A percentile compares a stretch with the other conserved stretches of the same genome.
phyloP scores from a whole-genome alignment of 2,888 invertebrate genomes.

The Brachyptera putata region DNA sequence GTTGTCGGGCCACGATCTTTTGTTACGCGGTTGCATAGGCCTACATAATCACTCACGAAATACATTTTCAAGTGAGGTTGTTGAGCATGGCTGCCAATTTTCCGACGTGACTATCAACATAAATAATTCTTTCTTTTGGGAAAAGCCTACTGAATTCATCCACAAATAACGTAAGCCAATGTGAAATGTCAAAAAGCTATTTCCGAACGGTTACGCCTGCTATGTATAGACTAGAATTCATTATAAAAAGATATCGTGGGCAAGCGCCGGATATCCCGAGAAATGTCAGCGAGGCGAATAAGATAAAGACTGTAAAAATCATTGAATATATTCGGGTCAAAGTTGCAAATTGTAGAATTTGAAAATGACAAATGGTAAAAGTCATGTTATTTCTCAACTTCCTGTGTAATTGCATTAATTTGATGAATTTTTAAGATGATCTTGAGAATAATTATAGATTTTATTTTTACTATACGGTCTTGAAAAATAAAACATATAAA shows the following conservation, averaged over 20 bases:
- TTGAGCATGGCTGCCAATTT: slow-evolving; percentile 6
- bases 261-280: background rate
- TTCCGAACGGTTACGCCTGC: slow-evolving; percentile 4
- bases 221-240: background rate
- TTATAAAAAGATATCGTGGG: background rate
- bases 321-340: slow-evolving; percentile 1
- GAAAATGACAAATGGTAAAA: slow-evolving; percentile 4
- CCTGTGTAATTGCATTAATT: no score
- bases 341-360: background rate
- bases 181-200: slow-evolving; percentile 14
- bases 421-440: background rate
- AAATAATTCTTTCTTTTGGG: slow-evolving; percentile 17
- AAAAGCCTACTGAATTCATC: background rate
- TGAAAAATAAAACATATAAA: background rate
- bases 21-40: no score
- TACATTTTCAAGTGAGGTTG: no score
- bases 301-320: no score
- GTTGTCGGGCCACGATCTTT: no score
- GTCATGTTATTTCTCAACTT: background rate
- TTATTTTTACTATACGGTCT: background rate
- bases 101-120: slow-evolving; percentile 6
- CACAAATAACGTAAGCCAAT: slow-evolving; percentile 14
- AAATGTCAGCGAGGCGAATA: background rate
- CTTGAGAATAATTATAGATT: background rate
- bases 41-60: no score